These are phyloP conservation scores for Ellobium chinense DNA, from an alignment of 2,888 invertebrate genomes.

Conservation along the genomic window DNA sequence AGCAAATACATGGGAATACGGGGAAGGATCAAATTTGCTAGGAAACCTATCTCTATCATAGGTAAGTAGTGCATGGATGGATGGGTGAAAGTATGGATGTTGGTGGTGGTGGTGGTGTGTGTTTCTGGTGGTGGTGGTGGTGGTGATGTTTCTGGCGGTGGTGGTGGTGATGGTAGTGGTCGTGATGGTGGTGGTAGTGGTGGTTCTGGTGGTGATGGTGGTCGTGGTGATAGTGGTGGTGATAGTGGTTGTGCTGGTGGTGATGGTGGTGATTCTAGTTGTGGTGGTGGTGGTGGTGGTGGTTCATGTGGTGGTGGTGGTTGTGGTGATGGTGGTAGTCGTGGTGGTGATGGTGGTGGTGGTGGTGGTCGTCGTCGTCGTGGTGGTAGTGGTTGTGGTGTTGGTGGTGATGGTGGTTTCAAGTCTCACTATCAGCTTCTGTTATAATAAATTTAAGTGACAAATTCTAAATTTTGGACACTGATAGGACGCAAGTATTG, in stretches of 20 bases:
- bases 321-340: too few relatives aligned
- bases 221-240: neutral
- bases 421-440: too few relatives aligned
- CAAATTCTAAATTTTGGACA: too few relatives aligned
- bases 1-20: conserved; percentile 90
- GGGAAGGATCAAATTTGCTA: conserved; percentile 87
- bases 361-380: neutral
- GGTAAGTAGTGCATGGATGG: conserved; percentile 81
- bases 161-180: neutral
- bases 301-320: neutral
- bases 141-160: neutral
- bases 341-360: neutral
- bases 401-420: too few relatives aligned
- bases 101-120: neutral
- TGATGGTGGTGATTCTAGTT: neutral
- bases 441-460: too few relatives aligned
- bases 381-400: too few relatives aligned
- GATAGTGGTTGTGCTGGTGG: neutral
- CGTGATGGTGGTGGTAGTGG: neutral
- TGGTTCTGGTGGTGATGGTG: neutral
- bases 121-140: neutral
- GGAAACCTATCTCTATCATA: conserved; percentile 91
- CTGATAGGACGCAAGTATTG: too few relatives aligned
- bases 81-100: neutral
- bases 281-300: neutral